Evolutionary conservation across 1,140 invertebrate species (phyloP).

Genomic region (Bombus difficillimus): DNA sequence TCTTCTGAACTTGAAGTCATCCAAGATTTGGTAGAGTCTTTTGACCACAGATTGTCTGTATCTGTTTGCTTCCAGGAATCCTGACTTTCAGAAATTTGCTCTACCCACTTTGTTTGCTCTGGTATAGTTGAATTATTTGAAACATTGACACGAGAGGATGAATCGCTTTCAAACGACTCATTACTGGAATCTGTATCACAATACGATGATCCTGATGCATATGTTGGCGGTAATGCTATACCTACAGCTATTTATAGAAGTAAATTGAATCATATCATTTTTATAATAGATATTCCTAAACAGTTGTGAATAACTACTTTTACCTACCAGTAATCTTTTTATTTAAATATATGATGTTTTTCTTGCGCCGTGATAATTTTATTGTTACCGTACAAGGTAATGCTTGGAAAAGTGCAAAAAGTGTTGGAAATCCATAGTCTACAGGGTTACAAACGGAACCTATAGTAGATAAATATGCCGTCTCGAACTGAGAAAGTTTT

Average conservation of each 20-base stretch:
- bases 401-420: constrained; percentile 83
- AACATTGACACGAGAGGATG: constrained; percentile 63
- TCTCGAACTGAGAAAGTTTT: constrained; percentile 83
- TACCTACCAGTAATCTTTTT: constrained; percentile 77
- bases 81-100: constrained; percentile 34
- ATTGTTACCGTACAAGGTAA: constrained; percentile 84
- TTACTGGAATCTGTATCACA: constrained; percentile 78
- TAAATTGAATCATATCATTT: constrained; percentile 34
- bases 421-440: constrained; percentile 84
- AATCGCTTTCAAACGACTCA: constrained; percentile 77
- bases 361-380: constrained; percentile 77
- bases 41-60: constrained; percentile 57
- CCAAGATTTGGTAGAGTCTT: constrained; percentile 71
- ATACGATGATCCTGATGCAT: constrained; percentile 64
- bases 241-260: constrained; percentile 69
- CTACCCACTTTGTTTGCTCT: constrained; percentile 69
- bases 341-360: constrained; percentile 79
- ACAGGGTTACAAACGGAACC: constrained; percentile 83
- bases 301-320: neutral
- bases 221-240: constrained; percentile 70
- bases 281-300: neutral
- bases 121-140: constrained; percentile 54
- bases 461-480: constrained; percentile 83
- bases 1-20: constrained; percentile 51
- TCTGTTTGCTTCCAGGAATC: constrained; percentile 69